Conservation (phyloP, 2,797 vertebrate genomes). For the Eospalax fontanierii region DNA sequence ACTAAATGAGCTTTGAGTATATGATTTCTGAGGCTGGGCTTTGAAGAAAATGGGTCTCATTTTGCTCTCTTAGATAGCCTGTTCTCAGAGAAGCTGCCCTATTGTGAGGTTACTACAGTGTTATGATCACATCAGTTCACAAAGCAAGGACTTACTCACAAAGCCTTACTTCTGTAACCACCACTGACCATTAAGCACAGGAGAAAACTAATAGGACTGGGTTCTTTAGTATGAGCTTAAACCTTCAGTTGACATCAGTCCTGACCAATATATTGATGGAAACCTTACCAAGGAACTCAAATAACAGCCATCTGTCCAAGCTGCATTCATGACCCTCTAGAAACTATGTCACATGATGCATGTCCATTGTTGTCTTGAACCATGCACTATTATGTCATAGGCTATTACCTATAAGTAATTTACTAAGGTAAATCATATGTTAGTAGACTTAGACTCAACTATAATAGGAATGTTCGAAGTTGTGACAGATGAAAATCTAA, state of each 20-base stretch:
- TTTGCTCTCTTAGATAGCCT: background rate
- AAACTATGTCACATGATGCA: background rate
- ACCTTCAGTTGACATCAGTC: background rate
- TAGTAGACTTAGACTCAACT: background rate
- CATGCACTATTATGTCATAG: background rate
- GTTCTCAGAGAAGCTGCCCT: background rate
- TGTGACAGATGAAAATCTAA: background rate
- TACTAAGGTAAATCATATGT: background rate
- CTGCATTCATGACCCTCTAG: background rate
- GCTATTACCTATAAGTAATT: background rate
- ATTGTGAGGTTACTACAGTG: background rate
- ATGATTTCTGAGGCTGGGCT: background rate
- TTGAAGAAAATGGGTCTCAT: background rate
- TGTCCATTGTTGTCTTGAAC: background rate
- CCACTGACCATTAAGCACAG: background rate
- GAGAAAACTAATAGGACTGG: background rate
- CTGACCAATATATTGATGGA: background rate
- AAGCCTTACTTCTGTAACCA: background rate
- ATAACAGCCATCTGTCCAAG: background rate
- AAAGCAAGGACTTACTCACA: background rate
- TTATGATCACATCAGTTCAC: rapidly evolving
- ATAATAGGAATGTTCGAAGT: background rate
- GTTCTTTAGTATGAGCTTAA: background rate
- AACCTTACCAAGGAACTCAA: background rate
- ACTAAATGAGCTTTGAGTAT: background rate